Conservation (phyloP, 2,888 invertebrate species). For the Dynastes grantii region DNA sequence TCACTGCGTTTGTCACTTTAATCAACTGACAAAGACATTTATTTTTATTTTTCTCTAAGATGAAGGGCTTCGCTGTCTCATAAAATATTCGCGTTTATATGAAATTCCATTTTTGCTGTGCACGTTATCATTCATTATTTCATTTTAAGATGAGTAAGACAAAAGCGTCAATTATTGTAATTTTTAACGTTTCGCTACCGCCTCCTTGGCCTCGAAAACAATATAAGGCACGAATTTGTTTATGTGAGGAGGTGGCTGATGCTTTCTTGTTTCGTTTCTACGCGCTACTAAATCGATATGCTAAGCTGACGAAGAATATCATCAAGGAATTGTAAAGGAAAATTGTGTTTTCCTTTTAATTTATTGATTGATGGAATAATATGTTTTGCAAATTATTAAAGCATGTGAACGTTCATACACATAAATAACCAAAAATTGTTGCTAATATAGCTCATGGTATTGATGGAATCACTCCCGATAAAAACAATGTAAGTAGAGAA, state of each 20-base stretch:
- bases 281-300: neutral
- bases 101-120: conserved; percentile 9
- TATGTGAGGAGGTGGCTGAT: neutral
- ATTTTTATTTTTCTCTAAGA: conserved; percentile 25
- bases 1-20: conserved; percentile 31
- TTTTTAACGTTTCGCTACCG: conserved; percentile 26
- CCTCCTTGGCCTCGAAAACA: conserved; percentile 3
- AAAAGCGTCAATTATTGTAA: conserved; percentile 36
- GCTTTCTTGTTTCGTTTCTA: neutral
- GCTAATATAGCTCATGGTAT: no score
- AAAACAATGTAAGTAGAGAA: no score
- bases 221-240: conserved; percentile 20
- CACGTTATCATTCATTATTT: conserved; percentile 2
- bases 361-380: no score
- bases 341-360: no score
- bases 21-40: conserved; percentile 31
- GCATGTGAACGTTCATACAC: no score
- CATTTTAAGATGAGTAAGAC: conserved; percentile 30
- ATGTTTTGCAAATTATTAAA: no score
- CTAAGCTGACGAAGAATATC: neutral
- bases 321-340: no score
- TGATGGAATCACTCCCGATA: no score
- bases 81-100: conserved; percentile 32
- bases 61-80: neutral
- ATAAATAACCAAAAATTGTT: no score